A percentile compares a stretch with the other conserved stretches of the same genome.
Evolutionary conservation across 2,888 invertebrate genomes (phyloP).

Genomic region (Callinectes sapidus): DNA sequence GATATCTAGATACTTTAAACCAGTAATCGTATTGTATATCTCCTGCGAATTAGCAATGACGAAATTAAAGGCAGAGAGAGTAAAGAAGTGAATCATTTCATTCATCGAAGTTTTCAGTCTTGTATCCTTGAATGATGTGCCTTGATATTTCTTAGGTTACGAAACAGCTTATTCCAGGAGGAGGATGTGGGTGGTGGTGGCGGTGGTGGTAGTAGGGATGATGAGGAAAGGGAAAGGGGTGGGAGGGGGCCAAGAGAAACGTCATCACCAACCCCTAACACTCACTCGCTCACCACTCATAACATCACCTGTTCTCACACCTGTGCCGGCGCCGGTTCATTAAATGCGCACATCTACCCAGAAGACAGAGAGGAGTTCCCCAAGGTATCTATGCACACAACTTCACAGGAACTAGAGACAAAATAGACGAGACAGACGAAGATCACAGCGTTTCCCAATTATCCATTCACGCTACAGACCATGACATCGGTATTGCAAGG

Average conservation of each 20-base stretch:
- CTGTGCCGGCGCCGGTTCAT: background rate
- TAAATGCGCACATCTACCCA: background rate
- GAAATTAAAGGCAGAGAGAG: background rate
- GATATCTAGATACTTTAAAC: background rate
- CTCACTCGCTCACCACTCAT: background rate
- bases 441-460: background rate
- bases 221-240: no score
- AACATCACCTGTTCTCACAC: slow-evolving; percentile 13
- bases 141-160: background rate
- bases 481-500: background rate
- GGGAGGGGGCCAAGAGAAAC: background rate
- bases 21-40: background rate
- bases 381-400: no score
- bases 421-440: no score
- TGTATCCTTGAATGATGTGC: background rate
- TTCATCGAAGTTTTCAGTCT: background rate
- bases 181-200: background rate
- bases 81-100: background rate
- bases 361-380: background rate
- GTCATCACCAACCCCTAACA: background rate
- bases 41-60: background rate
- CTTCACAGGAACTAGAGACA: no score
- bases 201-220: background rate
- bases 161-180: background rate
- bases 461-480: background rate